Percentiles rank a stretch among this genome's conserved stretches.
Evolutionary conservation across 2,797 vertebrate species (phyloP).

Genomic region (Odontamblyopus lacepedii): DNA sequence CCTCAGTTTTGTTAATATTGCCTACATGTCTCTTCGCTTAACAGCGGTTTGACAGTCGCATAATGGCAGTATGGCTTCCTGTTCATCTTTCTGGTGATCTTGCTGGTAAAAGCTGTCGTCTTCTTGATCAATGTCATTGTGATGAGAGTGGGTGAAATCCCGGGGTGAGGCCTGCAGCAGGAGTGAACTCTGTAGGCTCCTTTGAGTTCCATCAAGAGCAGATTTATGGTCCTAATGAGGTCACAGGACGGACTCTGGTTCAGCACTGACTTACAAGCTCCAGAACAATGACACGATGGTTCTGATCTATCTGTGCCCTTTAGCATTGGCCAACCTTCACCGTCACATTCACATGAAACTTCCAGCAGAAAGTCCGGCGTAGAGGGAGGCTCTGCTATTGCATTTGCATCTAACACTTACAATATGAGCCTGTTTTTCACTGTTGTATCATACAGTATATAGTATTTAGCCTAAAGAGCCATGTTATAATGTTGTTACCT

Average conservation of each 20-base stretch:
- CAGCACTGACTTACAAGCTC: slow-evolving; percentile 27
- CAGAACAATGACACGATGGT: slow-evolving; percentile 26
- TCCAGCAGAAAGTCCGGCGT: not conserved
- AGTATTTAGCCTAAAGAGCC: no score
- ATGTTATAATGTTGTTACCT: no score
- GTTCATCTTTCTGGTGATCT: not conserved
- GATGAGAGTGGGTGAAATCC: slow-evolving; percentile 37
- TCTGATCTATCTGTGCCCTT: slow-evolving; percentile 37
- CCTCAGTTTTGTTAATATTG: not conserved
- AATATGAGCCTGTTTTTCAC: no score
- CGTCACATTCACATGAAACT: slow-evolving; percentile 22
- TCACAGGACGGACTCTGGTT: slow-evolving; percentile 31
- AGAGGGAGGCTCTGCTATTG: not conserved
- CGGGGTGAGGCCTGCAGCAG: slow-evolving; percentile 33
- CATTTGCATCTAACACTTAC: not conserved
- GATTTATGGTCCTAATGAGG: slow-evolving; percentile 60
- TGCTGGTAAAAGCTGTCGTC: slow-evolving; percentile 15
- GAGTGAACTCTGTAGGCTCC: slow-evolving; percentile 42
- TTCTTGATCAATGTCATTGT: slow-evolving; percentile 40
- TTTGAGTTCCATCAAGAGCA: slow-evolving; percentile 36
- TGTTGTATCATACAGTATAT: no score
- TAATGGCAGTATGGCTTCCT: not conserved
- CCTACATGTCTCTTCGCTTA: no score
- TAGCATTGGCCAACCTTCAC: slow-evolving; percentile 20
- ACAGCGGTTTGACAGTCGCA: not conserved